Evolutionary conservation across 2,888 invertebrate genomes (phyloP).

Genomic region (Augiades crinisus): DNA sequence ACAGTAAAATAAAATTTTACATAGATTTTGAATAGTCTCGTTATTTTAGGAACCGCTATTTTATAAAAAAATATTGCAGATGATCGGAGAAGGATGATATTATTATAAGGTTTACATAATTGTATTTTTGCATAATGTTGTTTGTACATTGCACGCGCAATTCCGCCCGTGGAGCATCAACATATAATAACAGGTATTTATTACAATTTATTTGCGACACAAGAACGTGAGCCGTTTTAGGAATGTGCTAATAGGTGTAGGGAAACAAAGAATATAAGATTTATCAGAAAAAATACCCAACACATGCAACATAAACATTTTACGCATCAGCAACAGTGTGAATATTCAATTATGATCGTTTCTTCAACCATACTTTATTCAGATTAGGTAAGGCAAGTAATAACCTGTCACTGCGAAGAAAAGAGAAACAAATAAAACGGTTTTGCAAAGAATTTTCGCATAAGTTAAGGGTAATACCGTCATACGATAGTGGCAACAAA

Average conservation of each 20-base stretch:
- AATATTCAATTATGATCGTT: slow-evolving; percentile 10
- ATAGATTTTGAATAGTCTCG: no score
- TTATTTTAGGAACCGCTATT: no score
- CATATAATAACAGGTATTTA: slow-evolving; percentile 33
- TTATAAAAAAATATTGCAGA: neutral
- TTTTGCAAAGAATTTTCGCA: no score
- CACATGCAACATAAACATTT: slow-evolving; percentile 9
- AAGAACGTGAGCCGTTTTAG: slow-evolving; percentile 54
- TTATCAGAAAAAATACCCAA: slow-evolving; percentile 32
- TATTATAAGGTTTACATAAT: slow-evolving; percentile 15
- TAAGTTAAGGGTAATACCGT: no score
- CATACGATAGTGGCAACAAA: no score
- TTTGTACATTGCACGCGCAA: slow-evolving; percentile 13
- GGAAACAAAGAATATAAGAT: slow-evolving; percentile 40
- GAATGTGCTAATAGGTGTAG: slow-evolving; percentile 41
- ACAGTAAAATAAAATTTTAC: no score
- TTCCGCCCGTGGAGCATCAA: slow-evolving; percentile 9
- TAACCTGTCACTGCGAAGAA: no score
- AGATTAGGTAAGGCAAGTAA: no score
- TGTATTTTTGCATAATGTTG: slow-evolving; percentile 20
- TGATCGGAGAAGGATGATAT: neutral
- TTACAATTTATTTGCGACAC: slow-evolving; percentile 40
- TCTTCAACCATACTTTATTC: neutral
- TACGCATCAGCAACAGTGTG: slow-evolving; percentile 11
- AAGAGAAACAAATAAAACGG: no score